Evolutionary conservation across 2,797 vertebrate species (phyloP).

Genomic region (Galagoides demidoff): DNA sequence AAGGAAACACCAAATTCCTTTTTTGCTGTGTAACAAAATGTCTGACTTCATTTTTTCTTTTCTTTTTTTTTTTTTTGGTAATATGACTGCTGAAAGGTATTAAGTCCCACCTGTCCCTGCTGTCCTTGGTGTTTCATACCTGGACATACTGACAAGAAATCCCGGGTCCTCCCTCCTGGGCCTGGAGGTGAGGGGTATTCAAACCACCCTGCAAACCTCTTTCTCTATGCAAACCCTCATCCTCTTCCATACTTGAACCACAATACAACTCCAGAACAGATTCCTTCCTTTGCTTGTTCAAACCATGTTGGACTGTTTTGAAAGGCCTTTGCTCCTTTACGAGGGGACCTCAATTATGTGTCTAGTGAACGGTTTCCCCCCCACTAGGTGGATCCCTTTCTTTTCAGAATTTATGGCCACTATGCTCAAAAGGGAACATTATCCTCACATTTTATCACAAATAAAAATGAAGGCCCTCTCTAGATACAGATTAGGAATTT

Average conservation of each 20-base stretch:
- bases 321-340: neutral
- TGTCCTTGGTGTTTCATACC: neutral
- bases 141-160: neutral
- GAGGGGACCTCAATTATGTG: neutral
- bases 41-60: neutral
- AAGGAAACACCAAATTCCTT: neutral
- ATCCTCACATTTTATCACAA: neutral
- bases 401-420: neutral
- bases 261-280: neutral
- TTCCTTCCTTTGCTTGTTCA: neutral
- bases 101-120: neutral
- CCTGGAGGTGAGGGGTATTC: neutral
- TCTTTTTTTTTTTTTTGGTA: neutral
- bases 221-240: neutral
- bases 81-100: neutral
- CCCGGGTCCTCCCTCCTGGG: fast-evolving
- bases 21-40: neutral
- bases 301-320: neutral
- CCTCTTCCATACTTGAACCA: no score
- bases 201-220: neutral
- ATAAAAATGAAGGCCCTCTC: neutral
- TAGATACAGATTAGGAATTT: neutral
- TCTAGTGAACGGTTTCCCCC: neutral
- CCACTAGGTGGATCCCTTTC: neutral
- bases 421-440: neutral